These are phyloP conservation scores for Teleiodes luculella DNA, from an alignment of 2,888 invertebrate genomes.

Conservation along the genomic window DNA sequence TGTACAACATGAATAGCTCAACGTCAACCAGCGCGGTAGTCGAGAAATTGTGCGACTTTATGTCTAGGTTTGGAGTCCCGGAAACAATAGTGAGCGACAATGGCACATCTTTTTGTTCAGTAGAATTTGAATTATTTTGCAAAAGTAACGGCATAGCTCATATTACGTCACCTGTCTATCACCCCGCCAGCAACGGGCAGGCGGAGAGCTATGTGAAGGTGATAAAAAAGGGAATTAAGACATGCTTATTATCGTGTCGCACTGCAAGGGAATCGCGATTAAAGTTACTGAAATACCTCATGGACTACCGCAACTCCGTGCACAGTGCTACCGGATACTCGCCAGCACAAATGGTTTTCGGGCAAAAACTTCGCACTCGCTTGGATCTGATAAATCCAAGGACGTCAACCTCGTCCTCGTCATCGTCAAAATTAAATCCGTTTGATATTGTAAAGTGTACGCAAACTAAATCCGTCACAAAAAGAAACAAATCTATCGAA, in stretches of 20 bases:
- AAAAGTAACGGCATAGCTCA: slow-evolving; percentile 6
- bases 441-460: too few relatives aligned
- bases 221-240: neutral
- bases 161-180: slow-evolving; percentile 13
- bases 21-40: neutral
- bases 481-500: too few relatives aligned
- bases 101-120: neutral
- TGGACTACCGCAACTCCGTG: slow-evolving; percentile 14
- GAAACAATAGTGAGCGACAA: neutral
- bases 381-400: slow-evolving; percentile 1
- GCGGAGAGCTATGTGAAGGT: slow-evolving; percentile 9
- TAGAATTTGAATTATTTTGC: neutral
- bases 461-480: too few relatives aligned
- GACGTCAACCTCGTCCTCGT: neutral
- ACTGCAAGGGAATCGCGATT: neutral
- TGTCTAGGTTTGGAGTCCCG: neutral
- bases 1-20: neutral
- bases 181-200: neutral
- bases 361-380: slow-evolving; percentile 2
- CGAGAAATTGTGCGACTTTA: neutral
- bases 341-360: slow-evolving; percentile 12
- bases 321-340: slow-evolving; percentile 10
- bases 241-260: neutral
- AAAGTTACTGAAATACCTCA: neutral
- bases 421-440: neutral